Conservation (phyloP, 2,797 vertebrate genomes). For the Eutrigla gurnardus region DNA sequence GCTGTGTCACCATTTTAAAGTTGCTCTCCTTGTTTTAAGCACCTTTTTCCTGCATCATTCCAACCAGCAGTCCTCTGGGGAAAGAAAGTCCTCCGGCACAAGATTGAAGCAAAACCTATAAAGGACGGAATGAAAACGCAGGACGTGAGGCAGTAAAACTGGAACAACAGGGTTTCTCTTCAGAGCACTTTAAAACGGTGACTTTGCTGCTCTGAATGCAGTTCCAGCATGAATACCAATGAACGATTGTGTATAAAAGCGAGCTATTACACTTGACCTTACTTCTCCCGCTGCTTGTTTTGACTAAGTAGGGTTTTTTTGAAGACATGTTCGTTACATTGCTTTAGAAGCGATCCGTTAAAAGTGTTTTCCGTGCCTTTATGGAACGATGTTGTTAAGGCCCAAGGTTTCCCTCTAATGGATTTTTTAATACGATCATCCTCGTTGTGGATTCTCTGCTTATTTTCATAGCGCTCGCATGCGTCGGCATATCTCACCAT, state of each 20-base stretch:
- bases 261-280: conserved; percentile 28
- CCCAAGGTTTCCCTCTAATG: conserved; percentile 12
- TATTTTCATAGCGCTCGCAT: conserved; percentile 7
- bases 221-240: conserved; percentile 26
- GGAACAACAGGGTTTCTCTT: neutral
- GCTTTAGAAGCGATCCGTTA: conserved; percentile 31
- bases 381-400: conserved; percentile 4
- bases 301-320: conserved; percentile 19
- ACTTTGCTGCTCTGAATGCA: conserved; percentile 15
- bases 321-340: conserved; percentile 21
- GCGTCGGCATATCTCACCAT: neutral
- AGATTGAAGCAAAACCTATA: neutral
- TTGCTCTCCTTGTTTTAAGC: neutral
- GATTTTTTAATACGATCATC: neutral
- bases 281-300: conserved; percentile 28
- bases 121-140: neutral
- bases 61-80: neutral
- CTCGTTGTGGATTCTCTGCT: neutral
- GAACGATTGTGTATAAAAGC: conserved; percentile 23
- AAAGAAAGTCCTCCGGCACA: conserved; percentile 10
- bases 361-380: conserved; percentile 20
- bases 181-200: conserved; percentile 2
- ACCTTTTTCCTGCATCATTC: neutral
- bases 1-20: conserved; percentile 13
- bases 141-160: neutral